Evolutionary conservation across 2,888 invertebrate genomes (phyloP).

Genomic region (Thumatha senex): DNA sequence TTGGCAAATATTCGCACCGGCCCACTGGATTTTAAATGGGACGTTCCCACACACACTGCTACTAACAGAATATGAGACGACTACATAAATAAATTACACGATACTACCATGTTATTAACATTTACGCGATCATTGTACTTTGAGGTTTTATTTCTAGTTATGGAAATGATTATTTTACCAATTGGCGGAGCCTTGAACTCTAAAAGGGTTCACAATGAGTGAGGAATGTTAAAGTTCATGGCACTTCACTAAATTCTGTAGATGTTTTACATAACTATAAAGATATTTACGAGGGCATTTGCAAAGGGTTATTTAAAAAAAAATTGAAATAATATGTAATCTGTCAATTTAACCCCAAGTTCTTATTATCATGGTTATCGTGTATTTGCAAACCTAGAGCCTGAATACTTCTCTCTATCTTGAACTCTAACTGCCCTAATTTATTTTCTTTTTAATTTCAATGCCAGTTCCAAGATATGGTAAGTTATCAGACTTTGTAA

Average conservation of each 20-base stretch:
- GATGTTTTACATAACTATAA: background rate
- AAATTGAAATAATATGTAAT: too few species aligned
- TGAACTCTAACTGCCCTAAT: too few species aligned
- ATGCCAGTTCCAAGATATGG: too few species aligned
- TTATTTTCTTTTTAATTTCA: too few species aligned
- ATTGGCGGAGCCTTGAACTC: constrained; percentile 8
- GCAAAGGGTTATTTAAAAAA: background rate
- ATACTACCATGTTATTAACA: background rate
- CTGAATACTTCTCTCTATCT: too few species aligned
- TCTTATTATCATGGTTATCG: too few species aligned
- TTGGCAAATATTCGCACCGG: background rate
- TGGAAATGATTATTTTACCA: background rate
- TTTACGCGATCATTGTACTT: background rate
- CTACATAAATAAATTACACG: background rate
- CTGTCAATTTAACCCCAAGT: too few species aligned
- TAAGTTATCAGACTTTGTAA: too few species aligned
- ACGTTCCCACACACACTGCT: too few species aligned
- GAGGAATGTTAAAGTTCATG: constrained; percentile 5
- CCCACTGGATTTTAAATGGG: too few species aligned
- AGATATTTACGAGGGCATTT: background rate
- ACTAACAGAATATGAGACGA: too few species aligned
- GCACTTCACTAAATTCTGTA: background rate
- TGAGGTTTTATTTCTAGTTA: background rate
- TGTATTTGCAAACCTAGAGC: too few species aligned
- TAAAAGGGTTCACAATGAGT: background rate